Conservation (phyloP, 2,113 vertebrate species). For the Chunga burmeisteri region DNA sequence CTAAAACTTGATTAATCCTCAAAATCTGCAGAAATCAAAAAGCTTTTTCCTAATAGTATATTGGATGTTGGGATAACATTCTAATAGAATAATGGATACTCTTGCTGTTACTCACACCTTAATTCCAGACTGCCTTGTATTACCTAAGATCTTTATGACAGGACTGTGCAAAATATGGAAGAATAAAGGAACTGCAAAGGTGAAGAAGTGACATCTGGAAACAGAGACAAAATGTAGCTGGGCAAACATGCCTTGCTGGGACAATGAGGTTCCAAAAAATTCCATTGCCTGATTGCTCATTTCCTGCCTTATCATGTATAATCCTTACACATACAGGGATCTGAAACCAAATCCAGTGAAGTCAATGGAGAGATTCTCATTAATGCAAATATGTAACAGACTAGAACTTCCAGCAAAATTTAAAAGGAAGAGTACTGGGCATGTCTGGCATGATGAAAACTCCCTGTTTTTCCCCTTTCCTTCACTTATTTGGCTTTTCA, state of each 20-base stretch:
- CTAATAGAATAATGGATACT: conserved; percentile 24
- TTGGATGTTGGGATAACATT: conserved; percentile 30
- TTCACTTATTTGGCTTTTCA: not conserved
- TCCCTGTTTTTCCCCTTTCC: not conserved
- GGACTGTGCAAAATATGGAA: not conserved
- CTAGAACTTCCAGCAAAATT: not conserved
- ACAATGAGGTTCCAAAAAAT: not conserved
- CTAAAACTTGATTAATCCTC: conserved; percentile 52
- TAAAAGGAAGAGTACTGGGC: not conserved
- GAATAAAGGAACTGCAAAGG: not conserved
- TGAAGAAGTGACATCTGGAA: not conserved
- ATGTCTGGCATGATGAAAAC: not conserved
- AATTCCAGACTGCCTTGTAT: not conserved
- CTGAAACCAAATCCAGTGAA: not conserved
- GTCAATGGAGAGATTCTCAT: not conserved
- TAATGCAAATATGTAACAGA: not conserved
- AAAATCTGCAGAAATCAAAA: conserved; percentile 23
- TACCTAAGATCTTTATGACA: not conserved
- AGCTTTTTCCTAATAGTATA: conserved; percentile 9
- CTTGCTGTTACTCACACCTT: not conserved
- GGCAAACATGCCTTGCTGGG: not conserved
- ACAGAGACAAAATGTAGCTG: not conserved
- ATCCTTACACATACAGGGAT: not conserved
- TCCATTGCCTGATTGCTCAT: not conserved
- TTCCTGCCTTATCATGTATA: not conserved